These are phyloP conservation scores for Heliconius hortense DNA, from an alignment of 2,888 invertebrate species.

Conservation along the genomic window DNA sequence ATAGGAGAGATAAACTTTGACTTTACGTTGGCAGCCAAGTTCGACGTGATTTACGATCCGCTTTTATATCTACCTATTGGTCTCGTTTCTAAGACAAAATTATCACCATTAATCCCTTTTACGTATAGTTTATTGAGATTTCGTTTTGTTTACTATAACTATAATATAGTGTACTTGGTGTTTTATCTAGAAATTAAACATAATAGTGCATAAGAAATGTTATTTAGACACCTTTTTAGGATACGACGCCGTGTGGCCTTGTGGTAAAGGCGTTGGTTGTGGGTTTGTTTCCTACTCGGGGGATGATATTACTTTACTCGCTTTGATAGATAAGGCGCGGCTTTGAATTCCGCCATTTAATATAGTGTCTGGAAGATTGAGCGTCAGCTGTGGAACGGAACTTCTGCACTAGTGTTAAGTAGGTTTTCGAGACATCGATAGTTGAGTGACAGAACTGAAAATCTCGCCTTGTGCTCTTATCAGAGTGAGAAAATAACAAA, in stretches of 20 bases:
- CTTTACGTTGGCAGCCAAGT: constrained; percentile 34
- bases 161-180: constrained; percentile 1
- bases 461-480: background rate
- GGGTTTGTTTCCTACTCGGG: background rate
- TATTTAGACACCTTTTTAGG: background rate
- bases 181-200: background rate
- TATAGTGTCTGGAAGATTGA: no score
- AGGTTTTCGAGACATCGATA: no score
- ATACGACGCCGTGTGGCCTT: no score
- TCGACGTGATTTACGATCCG: constrained; percentile 36
- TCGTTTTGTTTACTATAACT: background rate
- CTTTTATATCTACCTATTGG: background rate
- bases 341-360: no score
- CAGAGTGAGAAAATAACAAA: background rate
- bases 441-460: background rate
- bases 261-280: no score
- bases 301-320: background rate
- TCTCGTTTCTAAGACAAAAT: constrained; percentile 10
- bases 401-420: no score
- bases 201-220: background rate
- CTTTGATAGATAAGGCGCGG: no score
- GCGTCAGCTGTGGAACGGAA: no score
- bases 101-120: constrained; percentile 19
- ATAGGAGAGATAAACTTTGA: constrained; percentile 37
- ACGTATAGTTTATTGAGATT: constrained; percentile 11